Evolutionary conservation across 92 coral and sea anemone species (phyloP), one percentile per base, ranked within the genome.

Genomic region (Epizoanthus stellaris): DNA sequence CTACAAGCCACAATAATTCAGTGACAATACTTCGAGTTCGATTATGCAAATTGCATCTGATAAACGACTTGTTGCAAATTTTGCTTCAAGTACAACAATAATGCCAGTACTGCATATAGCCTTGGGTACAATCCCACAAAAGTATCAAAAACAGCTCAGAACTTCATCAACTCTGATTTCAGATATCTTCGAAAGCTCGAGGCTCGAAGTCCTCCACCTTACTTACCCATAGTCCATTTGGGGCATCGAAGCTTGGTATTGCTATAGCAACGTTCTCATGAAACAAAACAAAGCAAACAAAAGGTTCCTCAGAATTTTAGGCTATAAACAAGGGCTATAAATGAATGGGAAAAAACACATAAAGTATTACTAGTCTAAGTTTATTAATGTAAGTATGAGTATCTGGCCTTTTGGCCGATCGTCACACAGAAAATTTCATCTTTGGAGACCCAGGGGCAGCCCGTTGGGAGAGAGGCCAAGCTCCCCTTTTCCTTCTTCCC

Each of bases 201-300:
- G 34, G 69, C 64, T 77, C 72, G 40, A 61, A 61, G 42, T 79
- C 83, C 72, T 79, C 83, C 83, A 79, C 83, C 83, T 79, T 0
- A 40, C 71, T 64, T 63, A 79, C 83, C 83, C 83, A 79, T 58
- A 64, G 71, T 79, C 52, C 83, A 63, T 19, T 63, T 64, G 73
- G 73, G 83, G 83, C 71, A 23, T 79, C 14, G 73, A 79, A 64
- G 83, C 83, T 79, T 79, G 83, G 38, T 63, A 70, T 79, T 63
- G 72, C 65, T 64, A 79, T 79, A 42, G 71, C 72, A 79, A 79
- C 83, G 43, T 12, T 57, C 60, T 16, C 60, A 62, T 8, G 9
- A 39, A 79, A 79, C 83, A 64, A 79, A 20, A 52, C 14, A n/a
- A 75, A 16, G 39, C 17, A 75, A 75, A 58, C 65, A 75, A 25